A percentile compares a stretch with the other conserved stretches of the same genome.
phyloP scores from a whole-genome alignment of 1,140 invertebrate genomes.

The Argopecten irradians region DNA sequence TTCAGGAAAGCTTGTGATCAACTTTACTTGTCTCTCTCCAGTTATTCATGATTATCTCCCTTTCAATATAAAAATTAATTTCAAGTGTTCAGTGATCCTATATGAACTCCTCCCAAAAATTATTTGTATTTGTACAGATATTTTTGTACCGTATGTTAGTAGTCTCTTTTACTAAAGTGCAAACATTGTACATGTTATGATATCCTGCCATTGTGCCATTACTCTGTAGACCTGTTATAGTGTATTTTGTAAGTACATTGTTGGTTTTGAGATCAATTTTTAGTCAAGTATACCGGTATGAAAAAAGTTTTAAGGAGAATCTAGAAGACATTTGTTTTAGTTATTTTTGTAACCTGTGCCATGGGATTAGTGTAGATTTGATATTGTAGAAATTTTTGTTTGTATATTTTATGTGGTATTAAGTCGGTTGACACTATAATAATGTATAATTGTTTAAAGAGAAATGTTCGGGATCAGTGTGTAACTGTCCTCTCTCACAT shows the following conservation, averaged over 20 bases:
- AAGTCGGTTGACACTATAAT: not conserved
- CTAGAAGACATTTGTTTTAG: not conserved
- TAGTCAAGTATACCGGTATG: constrained; percentile 21
- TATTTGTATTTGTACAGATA: not conserved
- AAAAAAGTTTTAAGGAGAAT: not conserved
- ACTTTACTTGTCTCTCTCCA: not conserved
- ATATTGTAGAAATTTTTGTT: not conserved
- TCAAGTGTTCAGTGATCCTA: not conserved
- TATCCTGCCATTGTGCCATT: not conserved
- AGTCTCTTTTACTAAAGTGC: not conserved
- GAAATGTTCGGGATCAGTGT: not conserved
- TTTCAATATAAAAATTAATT: not conserved
- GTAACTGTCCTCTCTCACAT: not conserved
- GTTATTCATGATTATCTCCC: not conserved
- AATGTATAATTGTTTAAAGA: not conserved
- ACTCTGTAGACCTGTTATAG: not conserved
- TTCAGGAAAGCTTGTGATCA: not conserved
- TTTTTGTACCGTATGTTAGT: not conserved
- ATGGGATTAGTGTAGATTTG: not conserved
- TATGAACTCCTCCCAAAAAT: not conserved
- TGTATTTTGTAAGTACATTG: not conserved
- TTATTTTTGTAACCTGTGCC: not conserved
- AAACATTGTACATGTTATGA: not conserved
- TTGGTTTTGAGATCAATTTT: constrained; percentile 22
- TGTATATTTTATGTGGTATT: not conserved